phyloP scores from a whole-genome alignment of 1,140 invertebrate genomes.

The Trichonephila clavipes region DNA sequence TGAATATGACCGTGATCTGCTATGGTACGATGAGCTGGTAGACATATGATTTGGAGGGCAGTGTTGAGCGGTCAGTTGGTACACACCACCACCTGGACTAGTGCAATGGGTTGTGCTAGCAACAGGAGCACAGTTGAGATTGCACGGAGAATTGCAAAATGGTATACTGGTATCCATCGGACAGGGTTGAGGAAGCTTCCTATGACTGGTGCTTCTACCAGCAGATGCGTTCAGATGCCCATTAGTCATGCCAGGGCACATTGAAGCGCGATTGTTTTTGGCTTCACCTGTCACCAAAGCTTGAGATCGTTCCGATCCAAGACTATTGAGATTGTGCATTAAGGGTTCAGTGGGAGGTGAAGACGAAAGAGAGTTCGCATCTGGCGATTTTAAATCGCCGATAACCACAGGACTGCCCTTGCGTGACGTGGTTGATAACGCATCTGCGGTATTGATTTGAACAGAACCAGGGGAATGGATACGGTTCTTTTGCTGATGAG shows the following conservation, averaged over 20 bases:
- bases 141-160: conserved; percentile 72
- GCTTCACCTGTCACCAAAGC: conserved; percentile 13
- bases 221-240: conserved; percentile 45
- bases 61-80: conserved; percentile 64
- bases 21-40: conserved; percentile 66
- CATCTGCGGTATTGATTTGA: conserved; percentile 33
- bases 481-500: conserved; percentile 31
- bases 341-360: conserved; percentile 69
- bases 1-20: conserved; percentile 59
- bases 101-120: conserved; percentile 55
- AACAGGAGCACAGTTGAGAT: conserved; percentile 63
- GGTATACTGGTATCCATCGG: conserved; percentile 65
- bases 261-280: neutral
- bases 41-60: conserved; percentile 72
- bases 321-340: conserved; percentile 46
- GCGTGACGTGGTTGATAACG: neutral
- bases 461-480: conserved; percentile 48
- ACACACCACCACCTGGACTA: conserved; percentile 67
- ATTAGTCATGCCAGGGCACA: conserved; percentile 49
- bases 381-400: conserved; percentile 65
- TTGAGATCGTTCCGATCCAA: conserved; percentile 61
- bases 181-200: conserved; percentile 68
- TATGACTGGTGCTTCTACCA: neutral
- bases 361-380: conserved; percentile 66
- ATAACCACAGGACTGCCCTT: conserved; percentile 50